Percentiles rank a stretch among this genome's conserved stretches.
These are phyloP conservation scores for Antennarius striatus DNA, from an alignment of 2,113 vertebrate genomes.

Conservation along the genomic window DNA sequence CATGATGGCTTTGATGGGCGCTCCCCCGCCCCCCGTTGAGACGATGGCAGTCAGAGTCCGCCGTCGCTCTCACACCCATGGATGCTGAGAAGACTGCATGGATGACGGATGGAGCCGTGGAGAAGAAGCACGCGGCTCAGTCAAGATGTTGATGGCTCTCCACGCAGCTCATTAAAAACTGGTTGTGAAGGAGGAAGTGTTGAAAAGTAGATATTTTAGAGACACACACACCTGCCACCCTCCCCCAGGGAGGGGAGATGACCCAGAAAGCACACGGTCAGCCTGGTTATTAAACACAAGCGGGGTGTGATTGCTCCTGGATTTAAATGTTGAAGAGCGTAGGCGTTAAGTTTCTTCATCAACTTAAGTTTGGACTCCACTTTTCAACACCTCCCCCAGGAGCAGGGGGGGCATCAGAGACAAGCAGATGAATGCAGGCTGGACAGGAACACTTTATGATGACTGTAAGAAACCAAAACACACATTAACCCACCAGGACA, in stretches of 20 bases:
- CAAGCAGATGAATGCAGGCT: too few species aligned
- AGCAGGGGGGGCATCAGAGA: too few species aligned
- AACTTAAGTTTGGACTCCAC: too few species aligned
- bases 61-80: neutral
- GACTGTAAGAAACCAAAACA: too few species aligned
- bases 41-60: slow-evolving; percentile 24
- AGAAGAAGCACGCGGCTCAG: neutral
- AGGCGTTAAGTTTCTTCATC: neutral
- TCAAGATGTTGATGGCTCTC: slow-evolving; percentile 25
- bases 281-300: slow-evolving; percentile 28
- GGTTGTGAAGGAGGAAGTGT: slow-evolving; percentile 10
- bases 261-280: slow-evolving; percentile 6
- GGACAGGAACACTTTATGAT: too few species aligned
- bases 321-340: slow-evolving; percentile 5
- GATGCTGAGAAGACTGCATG: slow-evolving; percentile 5
- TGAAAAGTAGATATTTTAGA: slow-evolving; percentile 9
- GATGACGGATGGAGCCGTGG: slow-evolving; percentile 4
- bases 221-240: slow-evolving; percentile 9
- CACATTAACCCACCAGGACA: too few species aligned
- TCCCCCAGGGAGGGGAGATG: slow-evolving; percentile 12
- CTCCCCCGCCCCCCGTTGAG: slow-evolving; percentile 64
- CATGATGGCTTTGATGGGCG: slow-evolving; percentile 80
- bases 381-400: too few species aligned
- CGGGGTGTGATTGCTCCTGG: slow-evolving; percentile 6
- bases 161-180: slow-evolving; percentile 47